A percentile compares a stretch with the other conserved stretches of the same genome.
Evolutionary conservation across 2,113 vertebrate species (phyloP).

Genomic region (Promerops cafer): DNA sequence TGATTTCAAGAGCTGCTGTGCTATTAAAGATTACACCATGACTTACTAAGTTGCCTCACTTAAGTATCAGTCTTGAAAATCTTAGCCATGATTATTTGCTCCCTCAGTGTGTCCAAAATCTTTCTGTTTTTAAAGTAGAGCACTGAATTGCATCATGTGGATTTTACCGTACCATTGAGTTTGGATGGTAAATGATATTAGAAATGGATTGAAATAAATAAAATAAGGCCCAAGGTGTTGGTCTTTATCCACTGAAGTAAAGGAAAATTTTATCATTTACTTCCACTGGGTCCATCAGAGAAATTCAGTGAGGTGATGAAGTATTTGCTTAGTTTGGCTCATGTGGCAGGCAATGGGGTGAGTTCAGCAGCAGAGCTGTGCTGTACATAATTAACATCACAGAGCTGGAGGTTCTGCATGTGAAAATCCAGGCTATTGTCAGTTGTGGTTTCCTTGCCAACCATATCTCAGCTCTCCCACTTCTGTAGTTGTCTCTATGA

Average conservation of each 20-base stretch:
- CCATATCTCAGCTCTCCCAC: conserved; percentile 46
- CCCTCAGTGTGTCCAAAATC: neutral
- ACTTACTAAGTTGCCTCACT: neutral
- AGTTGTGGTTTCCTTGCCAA: conserved; percentile 64
- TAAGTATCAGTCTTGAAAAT: neutral
- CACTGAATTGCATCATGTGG: neutral
- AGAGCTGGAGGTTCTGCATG: conserved; percentile 46
- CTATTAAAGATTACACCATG: neutral
- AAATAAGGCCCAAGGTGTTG: neutral
- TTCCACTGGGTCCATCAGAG: neutral
- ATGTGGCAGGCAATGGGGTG: neutral
- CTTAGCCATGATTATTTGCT: neutral
- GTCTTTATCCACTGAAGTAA: neutral
- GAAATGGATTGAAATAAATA: neutral
- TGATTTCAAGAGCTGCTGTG: neutral
- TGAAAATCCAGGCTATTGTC: conserved; percentile 54
- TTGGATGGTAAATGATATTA: neutral
- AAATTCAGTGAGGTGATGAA: neutral
- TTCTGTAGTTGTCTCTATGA: conserved; percentile 45
- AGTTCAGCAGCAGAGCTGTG: neutral
- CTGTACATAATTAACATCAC: conserved; percentile 35
- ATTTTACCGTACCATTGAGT: neutral
- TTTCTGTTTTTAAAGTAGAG: neutral
- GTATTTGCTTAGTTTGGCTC: conserved; percentile 23
- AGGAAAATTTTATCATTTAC: neutral